A percentile compares a stretch with the other conserved stretches of the same genome.
phyloP scores from a whole-genome alignment of 2,888 invertebrate species.

The Sinopyrophorus schimmeli region DNA sequence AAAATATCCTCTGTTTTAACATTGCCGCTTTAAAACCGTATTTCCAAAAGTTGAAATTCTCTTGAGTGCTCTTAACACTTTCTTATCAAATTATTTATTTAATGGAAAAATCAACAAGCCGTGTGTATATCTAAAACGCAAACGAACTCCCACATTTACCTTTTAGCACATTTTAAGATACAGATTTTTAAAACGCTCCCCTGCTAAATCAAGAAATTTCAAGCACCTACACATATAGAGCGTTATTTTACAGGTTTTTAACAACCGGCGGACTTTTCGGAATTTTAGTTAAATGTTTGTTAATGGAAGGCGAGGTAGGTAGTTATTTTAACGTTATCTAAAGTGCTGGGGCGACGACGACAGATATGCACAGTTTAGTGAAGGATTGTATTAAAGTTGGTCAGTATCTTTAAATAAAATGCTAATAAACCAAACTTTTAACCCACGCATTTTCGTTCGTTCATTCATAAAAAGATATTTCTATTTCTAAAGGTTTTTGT shows the following conservation, averaged over 20 bases:
- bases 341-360: slow-evolving; percentile 23
- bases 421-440: slow-evolving; percentile 17
- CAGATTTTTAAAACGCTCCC: background rate
- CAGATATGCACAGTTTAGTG: slow-evolving; percentile 12
- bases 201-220: slow-evolving; percentile 2
- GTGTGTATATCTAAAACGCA: background rate
- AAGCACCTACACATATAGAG: background rate
- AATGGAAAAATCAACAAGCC: slow-evolving; percentile 1
- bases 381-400: slow-evolving; percentile 1
- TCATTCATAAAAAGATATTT: slow-evolving; percentile 21
- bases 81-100: too few species aligned
- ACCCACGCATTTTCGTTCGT: slow-evolving; percentile 20
- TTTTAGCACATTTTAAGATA: slow-evolving; percentile 4
- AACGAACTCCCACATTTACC: slow-evolving; percentile 2
- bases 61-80: too few species aligned
- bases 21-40: too few species aligned
- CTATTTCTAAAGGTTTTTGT: slow-evolving; percentile 7
- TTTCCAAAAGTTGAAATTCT: too few species aligned
- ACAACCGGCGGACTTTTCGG: slow-evolving; percentile 4
- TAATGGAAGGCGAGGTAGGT: slow-evolving; percentile 7
- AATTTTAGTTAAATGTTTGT: background rate
- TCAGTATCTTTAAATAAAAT: slow-evolving; percentile 24
- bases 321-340: slow-evolving; percentile 19
- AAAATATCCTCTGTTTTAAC: too few species aligned
- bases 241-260: slow-evolving; percentile 3